Evolutionary conservation across 2,888 invertebrate genomes (phyloP).

Genomic region (Cantharis rufa): DNA sequence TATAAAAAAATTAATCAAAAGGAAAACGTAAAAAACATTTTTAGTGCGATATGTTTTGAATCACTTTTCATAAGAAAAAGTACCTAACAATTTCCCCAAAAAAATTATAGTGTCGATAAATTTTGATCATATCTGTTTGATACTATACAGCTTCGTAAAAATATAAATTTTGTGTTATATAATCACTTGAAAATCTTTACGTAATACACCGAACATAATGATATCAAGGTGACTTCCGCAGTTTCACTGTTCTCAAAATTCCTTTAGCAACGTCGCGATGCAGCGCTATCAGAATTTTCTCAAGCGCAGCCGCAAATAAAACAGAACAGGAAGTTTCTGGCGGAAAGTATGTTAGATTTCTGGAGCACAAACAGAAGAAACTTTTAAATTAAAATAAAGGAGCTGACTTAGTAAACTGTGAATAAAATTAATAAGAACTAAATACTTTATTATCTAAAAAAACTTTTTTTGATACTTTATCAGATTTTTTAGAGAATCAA

Average conservation of each 20-base stretch:
- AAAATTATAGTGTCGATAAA: background rate
- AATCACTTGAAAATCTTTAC: constrained; percentile 10
- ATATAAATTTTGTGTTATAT: constrained; percentile 7
- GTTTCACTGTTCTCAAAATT: constrained; percentile 34
- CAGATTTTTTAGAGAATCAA: background rate
- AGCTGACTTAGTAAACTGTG: constrained; percentile 10
- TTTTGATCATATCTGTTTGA: background rate
- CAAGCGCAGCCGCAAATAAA: constrained; percentile 37
- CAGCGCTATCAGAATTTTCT: constrained; percentile 37
- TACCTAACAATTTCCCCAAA: background rate
- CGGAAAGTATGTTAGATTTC: constrained; percentile 35
- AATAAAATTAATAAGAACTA: background rate
- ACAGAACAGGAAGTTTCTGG: constrained; percentile 33
- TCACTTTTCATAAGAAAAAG: background rate
- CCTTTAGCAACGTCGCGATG: constrained; percentile 40
- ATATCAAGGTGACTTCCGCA: constrained; percentile 33
- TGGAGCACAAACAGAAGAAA: constrained; percentile 28
- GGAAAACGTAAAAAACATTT: background rate
- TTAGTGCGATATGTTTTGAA: background rate
- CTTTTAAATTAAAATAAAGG: constrained; percentile 28
- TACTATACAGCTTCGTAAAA: background rate
- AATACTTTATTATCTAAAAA: background rate
- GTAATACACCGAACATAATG: constrained; percentile 26
- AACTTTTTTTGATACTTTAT: background rate
- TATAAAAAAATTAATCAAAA: background rate